phyloP scores from a whole-genome alignment of 2,797 vertebrate genomes.

The Pantherophis alleghaniensis region DNA sequence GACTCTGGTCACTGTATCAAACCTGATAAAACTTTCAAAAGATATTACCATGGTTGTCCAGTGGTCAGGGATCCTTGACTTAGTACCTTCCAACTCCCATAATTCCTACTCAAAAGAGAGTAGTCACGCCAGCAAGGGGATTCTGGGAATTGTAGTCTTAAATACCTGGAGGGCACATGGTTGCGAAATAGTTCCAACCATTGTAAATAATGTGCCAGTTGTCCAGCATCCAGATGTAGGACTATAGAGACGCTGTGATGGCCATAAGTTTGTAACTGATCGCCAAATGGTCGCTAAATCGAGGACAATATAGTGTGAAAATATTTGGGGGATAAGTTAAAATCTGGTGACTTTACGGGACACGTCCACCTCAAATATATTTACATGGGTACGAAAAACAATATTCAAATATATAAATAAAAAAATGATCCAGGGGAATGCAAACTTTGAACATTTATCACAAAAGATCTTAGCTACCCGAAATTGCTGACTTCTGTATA shows the following conservation, averaged over 20 bases:
- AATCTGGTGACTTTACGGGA: background rate
- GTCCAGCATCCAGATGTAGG: background rate
- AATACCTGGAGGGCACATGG: background rate
- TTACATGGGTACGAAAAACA: background rate
- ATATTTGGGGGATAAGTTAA: background rate
- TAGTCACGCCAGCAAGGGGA: background rate
- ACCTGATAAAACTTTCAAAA: background rate
- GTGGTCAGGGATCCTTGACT: background rate
- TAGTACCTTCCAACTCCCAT: background rate
- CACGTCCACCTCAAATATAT: background rate
- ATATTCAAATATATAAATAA: background rate
- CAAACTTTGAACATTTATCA: background rate
- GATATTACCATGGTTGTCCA: background rate
- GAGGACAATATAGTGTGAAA: background rate
- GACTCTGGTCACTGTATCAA: background rate
- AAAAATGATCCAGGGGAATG: background rate
- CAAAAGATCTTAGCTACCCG: background rate
- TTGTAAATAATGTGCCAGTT: background rate
- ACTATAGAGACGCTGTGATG: background rate
- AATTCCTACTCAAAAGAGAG: background rate
- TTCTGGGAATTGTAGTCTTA: background rate
- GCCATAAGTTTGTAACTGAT: background rate
- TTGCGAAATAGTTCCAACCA: background rate
- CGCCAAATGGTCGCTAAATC: background rate
- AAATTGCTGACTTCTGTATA: background rate